phyloP scores from a whole-genome alignment of 2,888 invertebrate genomes.

The Torymus auratus region DNA sequence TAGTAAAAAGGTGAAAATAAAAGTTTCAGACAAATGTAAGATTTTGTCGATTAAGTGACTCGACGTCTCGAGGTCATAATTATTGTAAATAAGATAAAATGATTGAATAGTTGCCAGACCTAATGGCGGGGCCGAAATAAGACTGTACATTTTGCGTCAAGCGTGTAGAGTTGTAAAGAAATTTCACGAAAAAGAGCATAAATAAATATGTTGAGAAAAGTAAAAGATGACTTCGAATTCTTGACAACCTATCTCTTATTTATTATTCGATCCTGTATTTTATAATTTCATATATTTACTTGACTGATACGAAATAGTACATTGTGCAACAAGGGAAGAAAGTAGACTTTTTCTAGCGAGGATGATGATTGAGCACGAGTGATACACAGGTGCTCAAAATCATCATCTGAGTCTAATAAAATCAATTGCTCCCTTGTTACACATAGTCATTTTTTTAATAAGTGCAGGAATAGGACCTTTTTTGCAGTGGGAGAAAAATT shows the following conservation, averaged over 20 bases:
- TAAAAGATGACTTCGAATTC: not conserved
- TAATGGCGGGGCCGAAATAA: constrained; percentile 41
- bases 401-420: too few species aligned
- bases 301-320: not conserved
- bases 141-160: constrained; percentile 52
- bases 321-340: too few species aligned
- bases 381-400: too few species aligned
- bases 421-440: too few species aligned
- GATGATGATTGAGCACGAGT: too few species aligned
- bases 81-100: constrained; percentile 37
- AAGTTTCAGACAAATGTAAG: constrained; percentile 12
- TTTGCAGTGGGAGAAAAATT: too few species aligned
- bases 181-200: constrained; percentile 43
- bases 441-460: too few species aligned
- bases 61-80: constrained; percentile 2
- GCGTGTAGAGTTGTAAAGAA: constrained; percentile 52
- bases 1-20: constrained; percentile 31
- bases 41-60: constrained; percentile 27
- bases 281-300: not conserved
- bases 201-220: constrained; percentile 52
- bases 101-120: constrained; percentile 38
- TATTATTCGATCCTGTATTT: not conserved
- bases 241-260: not conserved
- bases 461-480: too few species aligned
- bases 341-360: too few species aligned